Evolutionary conservation across 1,140 invertebrate species (phyloP), one percentile per base, ranked within the genome.

Genomic region (Neotoxoptera formosana): DNA sequence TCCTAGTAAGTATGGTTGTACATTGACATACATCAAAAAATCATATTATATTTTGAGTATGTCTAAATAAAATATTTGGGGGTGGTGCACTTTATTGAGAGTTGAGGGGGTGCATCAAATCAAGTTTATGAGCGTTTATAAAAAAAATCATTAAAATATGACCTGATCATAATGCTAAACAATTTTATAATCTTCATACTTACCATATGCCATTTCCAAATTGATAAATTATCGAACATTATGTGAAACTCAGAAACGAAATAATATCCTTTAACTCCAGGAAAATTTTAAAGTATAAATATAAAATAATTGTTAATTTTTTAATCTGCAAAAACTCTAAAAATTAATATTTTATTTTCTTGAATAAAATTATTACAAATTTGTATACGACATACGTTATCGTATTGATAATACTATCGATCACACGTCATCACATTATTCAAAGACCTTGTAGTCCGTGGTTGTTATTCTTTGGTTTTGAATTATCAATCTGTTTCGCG

Each of bases 171-270:
- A 67, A 67, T n/a, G 30, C 11, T 67, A 67, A 67, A 30, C 8
- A 30, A 67, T n/a, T 67, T n/a, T 14, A 67, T 3, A 67, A 67
- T n/a, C 30, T 67, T 25, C 25, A 8, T 60, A 53, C 76, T 84
- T 86, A 93, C 91, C 91, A 93, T 93, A 84, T 93, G 91, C 91
- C 91, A 93, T 83, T 93, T 93, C 91, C 91, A 84, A 84, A 93
- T 93, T 36, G 76, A 93, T 84, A 93, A 60, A 93, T 93, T 84
- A 36, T 93, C 91, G 36, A 93, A 93, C 91, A 93, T 93, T 41
- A 83, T 93, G 36, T 0, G 6, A 67, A 67, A 14, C 60, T 67
- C 11, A n/a, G 9, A 36, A 36, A n/a, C 30, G 60, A 56, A 4
- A n/a, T 47, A 14, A 56, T 14, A 41, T 90, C 41, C 0, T 60